Percentiles rank a stretch among this genome's conserved stretches.
Evolutionary conservation across 2,113 vertebrate genomes (phyloP).

Genomic region (Erythrolamprus reginae): DNA sequence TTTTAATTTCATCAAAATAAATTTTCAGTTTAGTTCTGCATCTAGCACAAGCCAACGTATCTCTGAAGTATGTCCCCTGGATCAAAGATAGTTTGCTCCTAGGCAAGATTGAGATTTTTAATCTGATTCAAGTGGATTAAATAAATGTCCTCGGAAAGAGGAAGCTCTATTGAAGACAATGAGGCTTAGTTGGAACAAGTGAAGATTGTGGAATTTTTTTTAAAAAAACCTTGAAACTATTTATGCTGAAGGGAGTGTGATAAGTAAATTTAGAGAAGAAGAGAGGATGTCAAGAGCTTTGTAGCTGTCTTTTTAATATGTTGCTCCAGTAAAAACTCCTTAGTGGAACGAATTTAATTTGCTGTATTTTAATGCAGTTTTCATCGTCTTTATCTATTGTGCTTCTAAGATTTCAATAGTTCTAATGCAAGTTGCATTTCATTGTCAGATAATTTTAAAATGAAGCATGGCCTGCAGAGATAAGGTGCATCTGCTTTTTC

Average conservation of each 20-base stretch:
- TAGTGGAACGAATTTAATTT: not conserved
- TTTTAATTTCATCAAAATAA: not conserved
- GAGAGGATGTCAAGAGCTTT: not conserved
- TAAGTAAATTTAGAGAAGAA: not conserved
- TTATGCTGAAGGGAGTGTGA: not conserved
- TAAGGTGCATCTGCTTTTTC: not conserved
- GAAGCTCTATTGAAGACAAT: not conserved
- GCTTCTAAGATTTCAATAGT: not conserved
- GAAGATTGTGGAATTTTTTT: not conserved
- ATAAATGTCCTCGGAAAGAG: not conserved
- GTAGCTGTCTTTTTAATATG: not conserved
- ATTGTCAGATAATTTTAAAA: not conserved
- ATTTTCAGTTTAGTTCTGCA: not conserved
- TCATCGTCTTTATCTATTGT: not conserved
- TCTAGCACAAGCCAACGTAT: not conserved
- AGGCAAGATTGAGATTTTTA: not conserved
- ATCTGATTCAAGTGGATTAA: not conserved
- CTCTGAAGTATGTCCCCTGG: not conserved
- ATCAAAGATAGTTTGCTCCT: not conserved
- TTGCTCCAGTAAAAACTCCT: not conserved
- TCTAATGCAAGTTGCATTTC: not conserved
- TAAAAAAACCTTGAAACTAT: not conserved
- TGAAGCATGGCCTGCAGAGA: not conserved
- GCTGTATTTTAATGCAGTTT: not conserved
- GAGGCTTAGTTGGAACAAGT: not conserved